Percentiles rank a stretch among this genome's conserved stretches.
phyloP scores from a whole-genome alignment of 2,888 invertebrate species.

The Cerceris rybyensis region DNA sequence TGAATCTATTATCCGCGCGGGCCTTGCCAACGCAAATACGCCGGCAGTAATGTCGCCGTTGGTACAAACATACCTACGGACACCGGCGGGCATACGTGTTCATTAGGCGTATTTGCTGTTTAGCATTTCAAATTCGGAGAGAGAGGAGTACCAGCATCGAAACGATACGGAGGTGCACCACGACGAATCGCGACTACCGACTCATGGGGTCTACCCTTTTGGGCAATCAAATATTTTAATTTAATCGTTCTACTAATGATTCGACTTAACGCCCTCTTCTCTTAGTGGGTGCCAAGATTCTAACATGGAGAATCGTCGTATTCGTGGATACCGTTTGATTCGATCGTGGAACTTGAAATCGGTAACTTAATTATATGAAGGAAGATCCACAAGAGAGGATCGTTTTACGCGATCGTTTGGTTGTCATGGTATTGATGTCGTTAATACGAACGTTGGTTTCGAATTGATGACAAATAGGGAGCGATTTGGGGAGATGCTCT shows the following conservation, averaged over 20 bases:
- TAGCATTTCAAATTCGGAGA: constrained; percentile 81
- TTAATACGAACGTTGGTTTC: too few species aligned
- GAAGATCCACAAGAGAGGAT: not conserved
- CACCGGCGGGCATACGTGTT: constrained; percentile 80
- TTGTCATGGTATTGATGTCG: too few species aligned
- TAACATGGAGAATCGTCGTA: constrained; percentile 10
- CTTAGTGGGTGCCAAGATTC: constrained; percentile 22
- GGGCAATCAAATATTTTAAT: constrained; percentile 82
- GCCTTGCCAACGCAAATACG: constrained; percentile 74
- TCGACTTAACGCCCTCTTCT: constrained; percentile 64
- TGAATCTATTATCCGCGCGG: constrained; percentile 80
- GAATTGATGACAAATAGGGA: too few species aligned
- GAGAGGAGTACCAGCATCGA: constrained; percentile 41
- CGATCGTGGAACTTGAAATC: not conserved
- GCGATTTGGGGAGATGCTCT: too few species aligned
- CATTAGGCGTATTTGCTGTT: constrained; percentile 82
- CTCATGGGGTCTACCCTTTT: constrained; percentile 56
- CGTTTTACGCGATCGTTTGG: too few species aligned
- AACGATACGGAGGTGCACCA: constrained; percentile 61
- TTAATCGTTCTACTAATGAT: constrained; percentile 79
- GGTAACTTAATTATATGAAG: constrained; percentile 18
- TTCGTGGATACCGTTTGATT: constrained; percentile 21
- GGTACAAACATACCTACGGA: constrained; percentile 78
- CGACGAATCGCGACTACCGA: constrained; percentile 33
- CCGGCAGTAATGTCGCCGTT: constrained; percentile 76